Percentiles rank a stretch among this genome's conserved stretches.
Conservation (phyloP, 2,888 invertebrate species). For the Iselma pallidipennis region DNA sequence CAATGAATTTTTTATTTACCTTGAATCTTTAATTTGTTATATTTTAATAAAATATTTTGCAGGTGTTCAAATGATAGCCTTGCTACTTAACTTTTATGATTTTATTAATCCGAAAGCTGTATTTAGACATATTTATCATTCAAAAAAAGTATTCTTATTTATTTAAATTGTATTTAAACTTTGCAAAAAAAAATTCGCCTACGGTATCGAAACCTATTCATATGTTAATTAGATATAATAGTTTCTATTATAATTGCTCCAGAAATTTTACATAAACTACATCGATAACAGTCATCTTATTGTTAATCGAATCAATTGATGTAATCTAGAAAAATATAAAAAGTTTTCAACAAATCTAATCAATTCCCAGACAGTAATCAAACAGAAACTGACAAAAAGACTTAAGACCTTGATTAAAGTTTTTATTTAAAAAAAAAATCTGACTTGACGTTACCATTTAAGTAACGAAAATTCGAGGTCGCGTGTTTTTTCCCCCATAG, state of each 20-base stretch:
- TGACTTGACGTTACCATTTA: conserved; percentile 12
- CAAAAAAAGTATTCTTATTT: conserved; percentile 12
- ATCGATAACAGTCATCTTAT: conserved; percentile 15
- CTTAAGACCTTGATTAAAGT: conserved; percentile 13
- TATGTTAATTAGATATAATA: conserved; percentile 21
- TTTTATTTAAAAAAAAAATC: conserved; percentile 11
- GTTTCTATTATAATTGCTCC: conserved; percentile 15
- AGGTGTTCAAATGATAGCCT: conserved; percentile 26
- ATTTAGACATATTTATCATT: conserved; percentile 14
- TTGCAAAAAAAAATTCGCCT: conserved; percentile 17
- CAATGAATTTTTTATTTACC: conserved; percentile 6
- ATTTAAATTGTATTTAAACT: conserved; percentile 20
- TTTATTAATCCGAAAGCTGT: conserved; percentile 18
- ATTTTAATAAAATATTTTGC: conserved; percentile 28
- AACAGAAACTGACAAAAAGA: neutral
- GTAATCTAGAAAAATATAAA: neutral
- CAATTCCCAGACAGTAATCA: neutral
- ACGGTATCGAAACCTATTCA: conserved; percentile 17
- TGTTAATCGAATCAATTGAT: conserved; percentile 11
- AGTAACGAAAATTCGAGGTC: conserved; percentile 16
- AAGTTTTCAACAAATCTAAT: neutral
- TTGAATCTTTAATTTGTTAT: conserved; percentile 26
- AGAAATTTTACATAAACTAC: conserved; percentile 19
- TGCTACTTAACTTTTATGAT: conserved; percentile 19
- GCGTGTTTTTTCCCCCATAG: conserved; percentile 9